Evolutionary conservation across 2,113 vertebrate genomes (phyloP).

Genomic region (Macquaria ambigua): DNA sequence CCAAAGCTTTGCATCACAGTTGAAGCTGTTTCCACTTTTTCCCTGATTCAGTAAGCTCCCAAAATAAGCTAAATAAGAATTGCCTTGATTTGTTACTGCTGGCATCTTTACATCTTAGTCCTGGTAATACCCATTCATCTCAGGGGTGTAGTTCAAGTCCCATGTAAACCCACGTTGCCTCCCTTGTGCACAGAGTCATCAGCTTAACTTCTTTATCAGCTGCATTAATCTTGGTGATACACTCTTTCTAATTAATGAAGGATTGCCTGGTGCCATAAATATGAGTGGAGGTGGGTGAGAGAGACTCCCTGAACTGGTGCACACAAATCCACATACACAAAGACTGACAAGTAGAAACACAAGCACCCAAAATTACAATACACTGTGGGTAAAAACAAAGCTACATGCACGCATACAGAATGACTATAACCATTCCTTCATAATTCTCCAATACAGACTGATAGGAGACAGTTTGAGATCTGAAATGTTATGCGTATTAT

Average conservation of each 20-base stretch:
- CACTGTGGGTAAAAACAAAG: background rate
- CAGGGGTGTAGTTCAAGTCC: conserved; percentile 46
- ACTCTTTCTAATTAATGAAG: conserved; percentile 77
- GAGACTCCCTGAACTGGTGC: conserved; percentile 19
- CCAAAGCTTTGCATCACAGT: conserved; percentile 36
- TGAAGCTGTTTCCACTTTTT: background rate
- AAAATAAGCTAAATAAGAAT: conserved; percentile 51
- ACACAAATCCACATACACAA: background rate
- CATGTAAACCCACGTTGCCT: conserved; percentile 43
- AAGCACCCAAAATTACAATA: background rate
- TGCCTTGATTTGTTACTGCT: conserved; percentile 50
- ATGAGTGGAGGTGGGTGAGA: conserved; percentile 46
- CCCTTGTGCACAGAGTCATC: conserved; percentile 51
- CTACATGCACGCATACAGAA: background rate
- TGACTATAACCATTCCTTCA: background rate
- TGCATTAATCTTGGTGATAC: conserved; percentile 73
- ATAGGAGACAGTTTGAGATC: background rate
- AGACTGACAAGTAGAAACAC: conserved; percentile 6
- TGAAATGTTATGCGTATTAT: background rate
- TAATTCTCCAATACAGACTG: background rate
- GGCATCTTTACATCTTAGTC: conserved; percentile 44
- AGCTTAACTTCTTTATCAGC: conserved; percentile 71
- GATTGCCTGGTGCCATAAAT: conserved; percentile 60
- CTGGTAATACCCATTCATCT: conserved; percentile 47
- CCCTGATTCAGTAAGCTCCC: conserved; percentile 1